Evolutionary conservation across 2,113 vertebrate species (phyloP), one percentile per base, ranked within the genome.

Genomic region (Clarias gariepinus): DNA sequence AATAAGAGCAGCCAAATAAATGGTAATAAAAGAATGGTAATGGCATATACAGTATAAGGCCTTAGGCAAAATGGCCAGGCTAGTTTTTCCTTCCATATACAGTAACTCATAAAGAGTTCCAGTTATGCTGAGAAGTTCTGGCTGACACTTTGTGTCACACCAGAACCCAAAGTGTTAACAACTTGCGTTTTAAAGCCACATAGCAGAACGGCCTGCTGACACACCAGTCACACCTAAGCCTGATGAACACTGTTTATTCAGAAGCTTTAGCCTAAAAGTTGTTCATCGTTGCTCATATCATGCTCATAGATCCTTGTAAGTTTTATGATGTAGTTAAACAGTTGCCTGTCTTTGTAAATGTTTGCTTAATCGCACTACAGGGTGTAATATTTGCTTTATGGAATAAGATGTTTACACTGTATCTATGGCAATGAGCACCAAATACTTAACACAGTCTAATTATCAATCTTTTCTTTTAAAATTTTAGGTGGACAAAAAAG

Each of bases 311-410:
- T 63, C 55, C 36, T 78, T 36, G 66, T 21, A 13, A 73, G 8
- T 83, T 71, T 73, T 89, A 55, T 83, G 64, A 25, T 64, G 66
- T 55, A 66, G 68, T 57, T 85, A 11, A 60, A 60, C 52, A 77
- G 47, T 80, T 23, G 25, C 18, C 82, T 80, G n/a, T 81, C 66
- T 89, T 25, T 85, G 86, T 81, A 85, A 82, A 83, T 52, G 63
- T 83, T 82, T 83, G 53, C 52, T 8, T 64, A 41, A 78, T 87
- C 81, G 61, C 7, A 61, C 78, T 28, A 64, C 18, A 63, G 73
- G 86, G 63, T 79, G 86, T 85, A 83, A 30, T 89, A 23, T 89
- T 87, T 89, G 63, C 73, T 85, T 73, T 41, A 64, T 85, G 76
- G 41, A 87, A 64, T 83, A 85, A 80, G 30, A 23, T 52, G 10